Percentiles rank a stretch among this genome's conserved stretches.
These are phyloP conservation scores for Heteronetta atricapilla DNA, from an alignment of 2,113 vertebrate species.

Conservation along the genomic window DNA sequence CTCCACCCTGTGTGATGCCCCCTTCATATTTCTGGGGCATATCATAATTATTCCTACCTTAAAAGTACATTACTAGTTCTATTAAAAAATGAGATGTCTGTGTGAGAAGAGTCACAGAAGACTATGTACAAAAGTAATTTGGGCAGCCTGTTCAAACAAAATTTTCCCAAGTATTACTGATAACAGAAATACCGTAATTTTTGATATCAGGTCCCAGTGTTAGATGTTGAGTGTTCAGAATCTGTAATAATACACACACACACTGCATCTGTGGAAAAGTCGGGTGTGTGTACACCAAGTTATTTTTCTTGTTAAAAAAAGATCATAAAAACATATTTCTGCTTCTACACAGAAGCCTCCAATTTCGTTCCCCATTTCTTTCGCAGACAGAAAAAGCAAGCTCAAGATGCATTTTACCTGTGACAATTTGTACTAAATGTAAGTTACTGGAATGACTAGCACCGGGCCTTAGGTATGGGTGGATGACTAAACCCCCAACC, in stretches of 20 bases:
- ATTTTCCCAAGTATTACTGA: not conserved
- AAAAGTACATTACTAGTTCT: not conserved
- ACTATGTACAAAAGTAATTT: not conserved
- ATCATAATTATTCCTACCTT: not conserved
- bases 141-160: not conserved
- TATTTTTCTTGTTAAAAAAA: slow-evolving; percentile 12
- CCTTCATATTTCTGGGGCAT: not conserved
- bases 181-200: not conserved
- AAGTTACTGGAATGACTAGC: slow-evolving; percentile 28
- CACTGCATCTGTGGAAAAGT: not conserved
- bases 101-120: not conserved
- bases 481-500: not conserved
- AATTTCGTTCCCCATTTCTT: not conserved
- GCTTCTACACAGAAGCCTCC: not conserved
- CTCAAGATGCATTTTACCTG: not conserved
- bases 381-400: not conserved
- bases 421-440: slow-evolving; percentile 30
- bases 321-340: not conserved
- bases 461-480: slow-evolving; percentile 19
- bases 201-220: not conserved
- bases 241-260: not conserved
- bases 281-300: not conserved
- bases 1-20: not conserved
- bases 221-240: not conserved
- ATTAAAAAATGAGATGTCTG: not conserved